Evolutionary conservation across 2,797 vertebrate genomes (phyloP).

Genomic region (Hozukius guyotensis): DNA sequence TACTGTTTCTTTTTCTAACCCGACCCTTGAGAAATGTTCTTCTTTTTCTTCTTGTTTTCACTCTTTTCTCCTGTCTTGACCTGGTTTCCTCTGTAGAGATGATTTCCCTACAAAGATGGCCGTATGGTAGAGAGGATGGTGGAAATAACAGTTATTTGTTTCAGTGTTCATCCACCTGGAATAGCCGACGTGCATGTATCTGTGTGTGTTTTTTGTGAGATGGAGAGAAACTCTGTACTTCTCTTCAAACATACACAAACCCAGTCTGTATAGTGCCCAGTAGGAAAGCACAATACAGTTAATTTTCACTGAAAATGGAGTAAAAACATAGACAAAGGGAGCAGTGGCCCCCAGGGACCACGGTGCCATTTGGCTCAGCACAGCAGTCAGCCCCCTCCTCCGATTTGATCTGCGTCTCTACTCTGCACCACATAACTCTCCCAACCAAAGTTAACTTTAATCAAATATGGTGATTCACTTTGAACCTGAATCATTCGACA

Average conservation of each 20-base stretch:
- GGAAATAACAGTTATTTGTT: conserved; percentile 45
- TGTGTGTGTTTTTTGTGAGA: conserved; percentile 3
- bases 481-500: not conserved
- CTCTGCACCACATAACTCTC: conserved; percentile 1
- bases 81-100: conserved; percentile 19
- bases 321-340: conserved; percentile 53
- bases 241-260: conserved; percentile 16
- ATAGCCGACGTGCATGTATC: not conserved
- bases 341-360: conserved; percentile 43
- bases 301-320: conserved; percentile 44
- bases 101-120: conserved; percentile 5
- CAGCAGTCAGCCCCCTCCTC: conserved; percentile 18
- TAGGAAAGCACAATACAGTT: conserved; percentile 48
- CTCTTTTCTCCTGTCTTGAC: conserved; percentile 19
- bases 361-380: conserved; percentile 41
- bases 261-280: not conserved
- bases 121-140: conserved; percentile 6
- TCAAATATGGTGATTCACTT: not conserved
- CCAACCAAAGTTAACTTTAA: conserved; percentile 6
- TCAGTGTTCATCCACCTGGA: conserved; percentile 34
- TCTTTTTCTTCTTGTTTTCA: not conserved
- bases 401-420: conserved; percentile 30
- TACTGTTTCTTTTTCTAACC: not conserved
- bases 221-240: conserved; percentile 18
- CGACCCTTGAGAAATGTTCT: not conserved